These are phyloP conservation scores for Cuniculus paca DNA, from an alignment of 2,797 vertebrate genomes.

Conservation along the genomic window DNA sequence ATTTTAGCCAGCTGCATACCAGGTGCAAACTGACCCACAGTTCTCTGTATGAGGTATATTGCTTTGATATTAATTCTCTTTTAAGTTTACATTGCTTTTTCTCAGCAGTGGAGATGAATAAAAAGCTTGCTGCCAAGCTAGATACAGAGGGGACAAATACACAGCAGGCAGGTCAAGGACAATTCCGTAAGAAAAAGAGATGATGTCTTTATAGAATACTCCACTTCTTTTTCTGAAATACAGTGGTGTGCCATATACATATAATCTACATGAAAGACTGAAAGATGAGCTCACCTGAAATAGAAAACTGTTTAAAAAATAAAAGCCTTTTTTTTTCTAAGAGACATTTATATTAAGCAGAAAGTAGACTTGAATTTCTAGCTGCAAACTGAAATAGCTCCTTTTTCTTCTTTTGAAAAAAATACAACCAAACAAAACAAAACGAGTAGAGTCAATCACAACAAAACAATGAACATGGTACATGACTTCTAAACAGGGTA, in stretches of 20 bases:
- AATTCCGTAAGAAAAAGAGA: conserved; percentile 41
- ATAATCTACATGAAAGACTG: conserved; percentile 53
- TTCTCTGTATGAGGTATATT: conserved; percentile 37
- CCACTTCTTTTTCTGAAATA: conserved; percentile 64
- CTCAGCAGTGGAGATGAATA: conserved; percentile 16
- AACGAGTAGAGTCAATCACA: no score
- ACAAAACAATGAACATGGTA: no score
- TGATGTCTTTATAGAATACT: conserved; percentile 71
- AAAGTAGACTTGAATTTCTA: conserved; percentile 66
- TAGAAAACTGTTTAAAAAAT: conserved; percentile 74
- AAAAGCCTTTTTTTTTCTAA: conserved; percentile 71
- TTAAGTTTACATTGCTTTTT: conserved; percentile 57
- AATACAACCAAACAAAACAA: no score
- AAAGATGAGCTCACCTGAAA: conserved; percentile 69
- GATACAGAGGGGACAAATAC: conserved; percentile 64
- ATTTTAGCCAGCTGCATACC: conserved; percentile 32
- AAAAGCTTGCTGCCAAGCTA: conserved; percentile 60
- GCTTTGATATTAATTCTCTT: conserved; percentile 59
- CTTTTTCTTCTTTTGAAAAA: no score
- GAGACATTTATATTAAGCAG: conserved; percentile 68
- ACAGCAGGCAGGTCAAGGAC: conserved; percentile 68
- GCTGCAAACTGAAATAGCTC: conserved; percentile 63
- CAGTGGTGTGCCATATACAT: conserved; percentile 58
- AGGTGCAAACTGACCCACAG: conserved; percentile 1
- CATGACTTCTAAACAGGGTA: no score